Evolutionary conservation across 1,140 invertebrate genomes (phyloP), one percentile per base, ranked within the genome.

Genomic region (Tyrophagus putrescentiae): DNA sequence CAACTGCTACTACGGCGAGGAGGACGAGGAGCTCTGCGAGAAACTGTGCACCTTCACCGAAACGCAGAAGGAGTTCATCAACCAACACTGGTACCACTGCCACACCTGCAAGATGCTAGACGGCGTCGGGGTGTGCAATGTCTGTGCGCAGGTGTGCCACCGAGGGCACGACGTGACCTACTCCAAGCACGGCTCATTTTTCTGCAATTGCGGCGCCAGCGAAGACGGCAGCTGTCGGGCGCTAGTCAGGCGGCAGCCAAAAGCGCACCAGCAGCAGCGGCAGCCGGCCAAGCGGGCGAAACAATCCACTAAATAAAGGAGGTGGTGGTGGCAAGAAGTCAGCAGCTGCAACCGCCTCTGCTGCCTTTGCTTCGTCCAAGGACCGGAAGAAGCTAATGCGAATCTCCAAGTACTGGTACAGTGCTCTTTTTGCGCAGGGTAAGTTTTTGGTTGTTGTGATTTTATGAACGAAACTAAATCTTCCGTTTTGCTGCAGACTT

Each of bases 91-190:
- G 80, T 97, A 97, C 73, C 91, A 97, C 71, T 97, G 93, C 70
- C 91, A 97, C 70, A 95, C 91, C 0, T 97, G 94, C 71, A 88
- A 87, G 68, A 96, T 98, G 93, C 83, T 95, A 21, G 94, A 98
- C 71, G 86, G 92, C 13, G 90, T 95, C 18, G 95, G 95, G 0
- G 91, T 97, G 11, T 98, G 95, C 71, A 91, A 89, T 0, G 84
- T 98, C 0, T 98, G 94, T 75, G 94, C 93, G 1, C 78, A 88
- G 60, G 93, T 98, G 2, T 98, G 94, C 70, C 94, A 98, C 71
- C 82, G 86, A 63, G 88, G 87, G 13, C 93, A 98, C 71, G 94
- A 98, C 70, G 82, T 98, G 0, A 94, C 91, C 0, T 98, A 98
- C 72, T 88, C 93, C 21, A 98, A 98, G 71, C 94, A 87, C 71